A percentile compares a stretch with the other conserved stretches of the same genome.
These are phyloP conservation scores for Aphis craccivora DNA, from an alignment of 1,140 invertebrate genomes.

Conservation along the genomic window DNA sequence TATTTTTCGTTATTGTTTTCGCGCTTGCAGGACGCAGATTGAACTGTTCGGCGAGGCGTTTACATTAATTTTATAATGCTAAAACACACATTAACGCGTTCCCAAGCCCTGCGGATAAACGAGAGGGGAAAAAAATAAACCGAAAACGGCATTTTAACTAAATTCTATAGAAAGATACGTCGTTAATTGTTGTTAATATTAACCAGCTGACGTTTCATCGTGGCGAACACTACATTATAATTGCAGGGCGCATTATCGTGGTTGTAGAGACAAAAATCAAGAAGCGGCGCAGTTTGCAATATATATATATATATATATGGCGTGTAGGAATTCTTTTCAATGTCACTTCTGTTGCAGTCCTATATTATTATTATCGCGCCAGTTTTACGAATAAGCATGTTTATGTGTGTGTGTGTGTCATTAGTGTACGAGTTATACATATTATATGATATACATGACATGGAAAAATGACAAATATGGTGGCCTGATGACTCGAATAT, in stretches of 20 bases:
- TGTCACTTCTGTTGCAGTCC: background rate
- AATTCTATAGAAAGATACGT: background rate
- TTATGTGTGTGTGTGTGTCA: background rate
- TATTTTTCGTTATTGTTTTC: too few relatives aligned
- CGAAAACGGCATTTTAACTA: background rate
- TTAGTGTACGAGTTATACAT: background rate
- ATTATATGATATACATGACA: too few relatives aligned
- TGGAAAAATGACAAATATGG: background rate
- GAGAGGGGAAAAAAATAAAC: background rate
- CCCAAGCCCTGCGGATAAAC: background rate
- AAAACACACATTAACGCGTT: background rate
- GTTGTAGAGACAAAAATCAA: background rate
- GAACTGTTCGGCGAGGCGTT: background rate
- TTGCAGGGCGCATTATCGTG: background rate
- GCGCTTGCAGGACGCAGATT: background rate
- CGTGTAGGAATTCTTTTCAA: background rate
- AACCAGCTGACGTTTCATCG: background rate
- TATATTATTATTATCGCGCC: background rate
- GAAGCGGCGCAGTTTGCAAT: background rate
- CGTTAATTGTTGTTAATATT: conserved; percentile 9
- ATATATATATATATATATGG: too few relatives aligned
- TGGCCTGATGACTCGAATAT: background rate
- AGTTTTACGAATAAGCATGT: too few relatives aligned
- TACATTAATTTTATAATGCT: background rate
- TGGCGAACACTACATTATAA: background rate